A percentile compares a stretch with the other conserved stretches of the same genome.
These are phyloP conservation scores for Petaurus breviceps DNA, from an alignment of 2,113 vertebrate species.

Conservation along the genomic window DNA sequence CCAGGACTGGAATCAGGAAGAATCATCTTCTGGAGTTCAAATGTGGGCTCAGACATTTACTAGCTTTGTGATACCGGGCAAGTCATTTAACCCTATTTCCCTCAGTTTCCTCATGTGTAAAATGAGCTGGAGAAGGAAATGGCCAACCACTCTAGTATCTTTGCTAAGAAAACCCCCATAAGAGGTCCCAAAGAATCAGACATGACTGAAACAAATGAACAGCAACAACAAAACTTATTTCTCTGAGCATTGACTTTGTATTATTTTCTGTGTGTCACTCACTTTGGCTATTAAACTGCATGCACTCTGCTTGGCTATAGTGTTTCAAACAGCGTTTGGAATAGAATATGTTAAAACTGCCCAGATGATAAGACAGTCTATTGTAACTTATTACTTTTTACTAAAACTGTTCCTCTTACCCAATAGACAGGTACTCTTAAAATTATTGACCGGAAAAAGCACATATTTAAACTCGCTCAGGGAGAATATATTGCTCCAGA, in stretches of 20 bases:
- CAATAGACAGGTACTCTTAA: slow-evolving; percentile 95
- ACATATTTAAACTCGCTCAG: slow-evolving; percentile 99
- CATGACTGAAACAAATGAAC: not conserved
- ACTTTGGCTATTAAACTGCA: not conserved
- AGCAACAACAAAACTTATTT: not conserved
- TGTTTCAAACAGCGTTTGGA: not conserved
- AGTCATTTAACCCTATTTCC: not conserved
- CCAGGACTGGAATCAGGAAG: not conserved
- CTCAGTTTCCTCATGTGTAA: not conserved
- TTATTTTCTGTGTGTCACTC: not conserved
- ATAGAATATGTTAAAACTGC: not conserved
- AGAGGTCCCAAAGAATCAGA: not conserved
- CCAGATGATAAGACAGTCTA: slow-evolving; percentile 24
- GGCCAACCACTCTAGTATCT: not conserved
- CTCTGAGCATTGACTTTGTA: not conserved
- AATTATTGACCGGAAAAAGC: slow-evolving; percentile 98
- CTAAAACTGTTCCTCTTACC: slow-evolving; percentile 55
- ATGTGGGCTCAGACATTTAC: not conserved
- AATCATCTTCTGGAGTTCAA: not conserved
- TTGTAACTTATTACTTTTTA: slow-evolving; percentile 35
- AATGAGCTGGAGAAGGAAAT: not conserved
- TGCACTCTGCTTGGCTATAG: not conserved
- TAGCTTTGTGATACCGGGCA: not conserved
- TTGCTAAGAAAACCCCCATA: too few species aligned
- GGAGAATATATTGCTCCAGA: slow-evolving; percentile 98